These are phyloP conservation scores for Nothobranchius kuhntae DNA, from an alignment of 2,113 vertebrate species.

Conservation along the genomic window DNA sequence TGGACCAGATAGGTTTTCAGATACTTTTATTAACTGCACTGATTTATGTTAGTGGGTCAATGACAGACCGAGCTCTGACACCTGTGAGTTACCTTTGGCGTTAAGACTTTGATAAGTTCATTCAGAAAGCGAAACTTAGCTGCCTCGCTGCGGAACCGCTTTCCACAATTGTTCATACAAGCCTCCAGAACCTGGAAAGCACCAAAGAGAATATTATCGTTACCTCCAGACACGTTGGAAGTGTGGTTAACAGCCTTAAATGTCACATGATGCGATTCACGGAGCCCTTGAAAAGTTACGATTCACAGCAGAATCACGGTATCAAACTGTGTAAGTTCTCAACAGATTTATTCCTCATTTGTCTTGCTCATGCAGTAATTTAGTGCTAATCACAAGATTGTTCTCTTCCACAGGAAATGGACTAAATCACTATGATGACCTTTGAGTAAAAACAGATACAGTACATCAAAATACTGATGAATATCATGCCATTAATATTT, in stretches of 20 bases:
- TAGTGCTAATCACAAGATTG: constrained; percentile 1
- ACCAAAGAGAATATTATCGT: neutral
- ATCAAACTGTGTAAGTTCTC: neutral
- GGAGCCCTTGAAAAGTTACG: constrained; percentile 5
- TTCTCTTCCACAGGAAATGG: neutral
- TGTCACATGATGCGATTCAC: constrained; percentile 36
- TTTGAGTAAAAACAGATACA: too few species aligned
- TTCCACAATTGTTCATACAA: constrained; percentile 91
- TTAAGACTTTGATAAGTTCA: constrained; percentile 90
- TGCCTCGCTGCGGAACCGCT: constrained; percentile 85
- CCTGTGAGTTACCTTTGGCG: constrained; percentile 84
- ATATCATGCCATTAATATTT: too few species aligned
- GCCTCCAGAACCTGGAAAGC: constrained; percentile 85
- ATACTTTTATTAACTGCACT: too few species aligned
- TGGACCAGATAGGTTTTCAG: too few species aligned
- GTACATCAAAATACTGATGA: too few species aligned
- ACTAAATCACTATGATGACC: too few species aligned
- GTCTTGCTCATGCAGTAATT: constrained; percentile 20
- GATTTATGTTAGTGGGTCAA: too few species aligned
- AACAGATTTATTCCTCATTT: constrained; percentile 5
- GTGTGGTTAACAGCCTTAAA: constrained; percentile 20
- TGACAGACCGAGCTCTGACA: too few species aligned
- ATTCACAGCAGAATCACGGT: neutral
- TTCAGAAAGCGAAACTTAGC: constrained; percentile 94
- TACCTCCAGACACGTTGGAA: neutral